Evolutionary conservation across 2,113 vertebrate species (phyloP).

Genomic region (Calypte anna): DNA sequence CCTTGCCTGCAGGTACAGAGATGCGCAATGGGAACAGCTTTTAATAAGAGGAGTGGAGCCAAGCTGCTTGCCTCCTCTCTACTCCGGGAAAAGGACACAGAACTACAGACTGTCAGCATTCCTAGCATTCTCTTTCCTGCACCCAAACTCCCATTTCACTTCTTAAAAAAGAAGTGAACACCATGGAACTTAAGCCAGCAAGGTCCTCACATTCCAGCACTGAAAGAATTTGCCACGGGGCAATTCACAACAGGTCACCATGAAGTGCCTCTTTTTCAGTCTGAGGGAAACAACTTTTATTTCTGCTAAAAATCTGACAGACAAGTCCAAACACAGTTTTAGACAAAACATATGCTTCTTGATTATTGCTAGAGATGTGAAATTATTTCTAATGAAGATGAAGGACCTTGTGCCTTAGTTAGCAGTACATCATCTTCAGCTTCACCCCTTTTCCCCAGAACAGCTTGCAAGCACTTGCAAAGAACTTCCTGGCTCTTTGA

Average conservation of each 20-base stretch:
- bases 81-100: constrained; percentile 12
- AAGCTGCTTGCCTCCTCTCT: neutral
- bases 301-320: neutral
- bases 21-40: neutral
- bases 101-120: constrained; percentile 60
- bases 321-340: neutral
- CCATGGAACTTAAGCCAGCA: neutral
- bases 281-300: neutral
- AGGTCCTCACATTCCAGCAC: neutral
- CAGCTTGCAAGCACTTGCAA: neutral
- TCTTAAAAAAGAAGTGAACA: neutral
- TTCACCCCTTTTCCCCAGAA: neutral
- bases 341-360: neutral
- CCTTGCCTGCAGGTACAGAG: neutral
- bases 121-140: constrained; percentile 59
- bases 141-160: constrained; percentile 8
- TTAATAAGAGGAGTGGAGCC: neutral
- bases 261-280: neutral
- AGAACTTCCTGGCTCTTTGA: neutral
- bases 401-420: neutral
- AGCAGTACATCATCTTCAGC: neutral
- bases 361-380: neutral
- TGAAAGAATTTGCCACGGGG: constrained; percentile 26
- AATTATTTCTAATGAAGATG: neutral
- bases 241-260: neutral